Evolutionary conservation across 2,888 invertebrate species (phyloP), one percentile per base, ranked within the genome.

Genomic region (Drosophila mimica): DNA sequence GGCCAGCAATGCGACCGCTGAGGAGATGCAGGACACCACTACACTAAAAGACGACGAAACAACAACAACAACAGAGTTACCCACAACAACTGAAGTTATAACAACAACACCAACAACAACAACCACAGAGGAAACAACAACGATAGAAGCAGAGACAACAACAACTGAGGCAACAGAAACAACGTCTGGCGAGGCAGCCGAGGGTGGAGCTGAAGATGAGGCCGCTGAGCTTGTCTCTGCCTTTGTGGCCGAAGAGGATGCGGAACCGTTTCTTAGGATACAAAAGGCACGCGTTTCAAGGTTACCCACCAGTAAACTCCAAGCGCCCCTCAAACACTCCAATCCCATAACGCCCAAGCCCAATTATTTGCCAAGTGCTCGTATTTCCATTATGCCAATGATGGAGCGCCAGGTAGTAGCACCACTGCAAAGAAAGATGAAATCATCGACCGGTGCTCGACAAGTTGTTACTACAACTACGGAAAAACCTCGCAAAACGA

Each of bases 201-300:
- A 87, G 17, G 71, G 79, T 9, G 82, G 80, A 28, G 49, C 59
- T 25, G 85, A 76, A 43, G 83, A 88, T 33, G 91, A 90, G 59
- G 89, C 83, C 0, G 90, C 91, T 6, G 92, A 92, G 43, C 57
- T 92, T 13, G 91, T 92, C 4, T 85, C 91, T 5, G 79, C 91
- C 0, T 90, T 87, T 61, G 86, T 90, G 31, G 91, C 90, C 30
- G 91, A 90, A 61, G 88, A 83, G 61, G 84, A 83, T 43, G 65
- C 88, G 0, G 91, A 91, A 36, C 91, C 89, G 0, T 81, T 92
- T 61, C 65, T 88, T 31, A 86, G 92, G 15, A 90, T 91, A 52
- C 92, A 91, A 51, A 90, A 92, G 64, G 90, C 88, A 0, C 82
- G 89, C 0, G 90, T 90, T 3, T 85, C 89, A 0, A 76, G 88